Base-by-base conservation (phyloP, 2,113 vertebrate species). In the Nanorana parkeri region DNA sequence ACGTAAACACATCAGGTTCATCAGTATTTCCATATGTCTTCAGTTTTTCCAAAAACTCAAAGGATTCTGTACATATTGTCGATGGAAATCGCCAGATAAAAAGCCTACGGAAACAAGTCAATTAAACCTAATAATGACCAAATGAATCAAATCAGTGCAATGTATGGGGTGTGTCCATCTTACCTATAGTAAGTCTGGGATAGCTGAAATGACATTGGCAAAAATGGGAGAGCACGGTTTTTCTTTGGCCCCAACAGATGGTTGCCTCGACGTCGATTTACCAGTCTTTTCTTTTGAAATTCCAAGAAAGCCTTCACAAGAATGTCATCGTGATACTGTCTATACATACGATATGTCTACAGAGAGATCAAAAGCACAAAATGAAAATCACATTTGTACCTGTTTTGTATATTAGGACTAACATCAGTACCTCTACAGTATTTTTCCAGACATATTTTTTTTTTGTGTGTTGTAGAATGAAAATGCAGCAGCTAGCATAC, bases 181-280 rank as follows among this genome's bases (percentile, higher is more conserved):
- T 75, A 96, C 95, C 93, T 92, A 91, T 95, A 98, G 90, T 97
- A 99, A 78, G 92, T 93, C 90, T 99, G 97, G 26, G 98, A 99
- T 23, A 99, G 89, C 87, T 99, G 97, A 87, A 95, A 99, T 68
- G 97, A 99, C 98, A 99, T 99, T 60, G 98, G 96, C 65, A 95
- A 93, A 2, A 98, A 97, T 85, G 98, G 97, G 85, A 98, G 80
- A 0, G 94, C 94, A 5, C 97, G 90, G 87, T 90, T 96, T 85
- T 98, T 99, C 93, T 97, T 99, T 0, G 95, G 95, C 2, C 94
- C 96, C 69, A 91, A 68, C 0, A 78, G 1, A 84, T 95, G 91
- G 84, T 78, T 95, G 23, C 95, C 88, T 0, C 97, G 94, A 0
- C 98, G 95, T 0, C 97, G 96, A 88, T 98, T 99, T 58, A 99